Percentiles rank a stretch among this genome's conserved stretches.
Conservation (phyloP, 2,888 invertebrate genomes). For the Anorthoa munda region DNA sequence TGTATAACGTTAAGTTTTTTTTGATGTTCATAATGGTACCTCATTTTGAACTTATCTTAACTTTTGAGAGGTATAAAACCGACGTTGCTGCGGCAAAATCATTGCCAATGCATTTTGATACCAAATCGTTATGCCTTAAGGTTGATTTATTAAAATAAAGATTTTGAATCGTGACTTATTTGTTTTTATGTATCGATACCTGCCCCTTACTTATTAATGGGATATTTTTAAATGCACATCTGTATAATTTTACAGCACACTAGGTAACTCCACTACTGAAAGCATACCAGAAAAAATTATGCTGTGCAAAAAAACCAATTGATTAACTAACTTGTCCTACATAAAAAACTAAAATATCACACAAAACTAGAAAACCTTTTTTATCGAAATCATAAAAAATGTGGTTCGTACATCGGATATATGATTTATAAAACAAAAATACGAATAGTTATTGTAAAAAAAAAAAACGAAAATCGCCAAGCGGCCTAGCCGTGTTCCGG, state of each 20-base stretch:
- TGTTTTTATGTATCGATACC: slow-evolving; percentile 1
- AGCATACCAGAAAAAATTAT: too few species aligned
- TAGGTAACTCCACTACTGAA: too few species aligned
- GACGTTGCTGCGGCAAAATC: slow-evolving; percentile 47
- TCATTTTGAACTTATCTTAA: background rate
- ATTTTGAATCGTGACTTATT: slow-evolving; percentile 11
- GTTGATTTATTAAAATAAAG: slow-evolving; percentile 68
- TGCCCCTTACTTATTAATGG: too few species aligned
- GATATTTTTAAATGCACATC: too few species aligned
- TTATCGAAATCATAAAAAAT: background rate
- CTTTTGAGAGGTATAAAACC: slow-evolving; percentile 1
- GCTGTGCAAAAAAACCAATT: background rate
- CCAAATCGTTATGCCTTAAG: slow-evolving; percentile 54
- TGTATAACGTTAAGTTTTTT: slow-evolving; percentile 8
- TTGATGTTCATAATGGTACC: background rate
- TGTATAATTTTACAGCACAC: too few species aligned
- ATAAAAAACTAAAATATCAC: background rate
- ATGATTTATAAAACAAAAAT: slow-evolving; percentile 1
- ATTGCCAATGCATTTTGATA: slow-evolving; percentile 55
- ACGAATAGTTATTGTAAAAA: too few species aligned
- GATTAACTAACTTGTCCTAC: too few species aligned
- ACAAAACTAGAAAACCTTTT: background rate
- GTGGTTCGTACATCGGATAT: background rate
- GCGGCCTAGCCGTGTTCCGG: too few species aligned
- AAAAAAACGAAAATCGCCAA: too few species aligned